Base-by-base conservation (phyloP, 2,888 invertebrate genomes). In the Harmothoe impar region DNA sequence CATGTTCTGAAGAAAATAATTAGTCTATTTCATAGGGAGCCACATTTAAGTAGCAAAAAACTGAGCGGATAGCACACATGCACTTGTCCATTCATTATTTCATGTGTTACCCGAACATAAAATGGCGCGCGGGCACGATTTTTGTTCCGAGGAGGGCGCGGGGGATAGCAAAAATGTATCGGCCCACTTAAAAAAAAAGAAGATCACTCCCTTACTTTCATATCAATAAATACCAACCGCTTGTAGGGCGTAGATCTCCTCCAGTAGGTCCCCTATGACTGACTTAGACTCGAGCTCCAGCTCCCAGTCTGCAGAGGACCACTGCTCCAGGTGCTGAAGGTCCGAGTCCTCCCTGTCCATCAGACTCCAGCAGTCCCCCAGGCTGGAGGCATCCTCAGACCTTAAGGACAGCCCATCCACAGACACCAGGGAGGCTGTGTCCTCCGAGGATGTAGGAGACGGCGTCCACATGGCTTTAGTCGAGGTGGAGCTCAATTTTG, bases 211-310 rank as follows among this genome's bases (percentile, higher is more conserved):
- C n/a, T n/a, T n/a, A n/a, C n/a, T n/a, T n/a, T n/a, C 43, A 43
- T 7, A 43, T 43, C 43, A 7, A 43, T n/a, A 15, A 62, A 5
- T 20, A 84, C 84, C 43, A 7, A 84, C 84, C 84, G 23, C 43
- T 29, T 84, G 84, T 35, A 84, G 51, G 84, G 84, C 84, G 43
- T 51, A 84, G 43, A 84, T 84, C 25, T 84, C 84, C 43, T 84
- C 84, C 51, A 84, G 84, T 7, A 84, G 84, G 84, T 84, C 33
- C n/a, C 84, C 84, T 7, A 84, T 84, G 5, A 84, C 84, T 0
- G 84, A 84, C 25, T 51, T 84, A 35, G 84, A 84, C 84, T 84
- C 84, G 3, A 33, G 33, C 84, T 84, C 84, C 5, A 35, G 84
- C 51, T 84, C 35, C 84, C 84, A 84, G 84, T 84, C 84, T 17